phyloP scores from a whole-genome alignment of 2,888 invertebrate genomes.

The Pollenia angustigena region DNA sequence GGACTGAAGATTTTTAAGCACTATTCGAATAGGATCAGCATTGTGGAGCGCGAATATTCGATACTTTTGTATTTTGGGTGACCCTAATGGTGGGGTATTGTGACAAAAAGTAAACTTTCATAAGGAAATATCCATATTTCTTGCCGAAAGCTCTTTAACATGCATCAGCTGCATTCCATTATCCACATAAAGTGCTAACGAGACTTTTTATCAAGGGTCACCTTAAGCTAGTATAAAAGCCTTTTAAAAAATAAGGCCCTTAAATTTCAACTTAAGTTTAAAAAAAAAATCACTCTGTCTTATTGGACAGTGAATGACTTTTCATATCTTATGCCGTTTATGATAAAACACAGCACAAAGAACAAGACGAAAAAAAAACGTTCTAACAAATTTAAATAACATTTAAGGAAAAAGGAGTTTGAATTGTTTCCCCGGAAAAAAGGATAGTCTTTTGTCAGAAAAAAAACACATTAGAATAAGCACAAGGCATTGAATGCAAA shows the following conservation, averaged over 20 bases:
- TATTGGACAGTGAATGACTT: constrained; percentile 67
- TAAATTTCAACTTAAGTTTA: too few species aligned
- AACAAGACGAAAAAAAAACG: constrained; percentile 27
- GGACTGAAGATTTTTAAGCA: too few species aligned
- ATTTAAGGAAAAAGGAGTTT: constrained; percentile 54
- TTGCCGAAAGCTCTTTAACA: too few species aligned
- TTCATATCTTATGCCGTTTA: constrained; percentile 58
- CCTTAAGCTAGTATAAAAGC: background rate
- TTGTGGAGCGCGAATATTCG: too few species aligned
- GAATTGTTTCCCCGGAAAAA: constrained; percentile 50
- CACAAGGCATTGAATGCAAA: constrained; percentile 58
- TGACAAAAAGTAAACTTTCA: too few species aligned
- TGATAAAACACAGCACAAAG: constrained; percentile 32
- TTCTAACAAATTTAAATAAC: constrained; percentile 60
- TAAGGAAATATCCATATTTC: too few species aligned
- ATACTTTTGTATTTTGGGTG: too few species aligned
- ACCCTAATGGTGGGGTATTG: too few species aligned
- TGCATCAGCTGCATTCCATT: too few species aligned
- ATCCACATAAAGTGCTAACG: too few species aligned
- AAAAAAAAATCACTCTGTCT: background rate
- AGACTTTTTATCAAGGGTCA: background rate
- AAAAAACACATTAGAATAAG: constrained; percentile 45
- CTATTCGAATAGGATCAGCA: too few species aligned
- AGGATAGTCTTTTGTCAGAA: constrained; percentile 42
- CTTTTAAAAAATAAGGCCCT: background rate